Base-by-base conservation (phyloP, 2,888 invertebrate species). In the Globia sparganii region DNA sequence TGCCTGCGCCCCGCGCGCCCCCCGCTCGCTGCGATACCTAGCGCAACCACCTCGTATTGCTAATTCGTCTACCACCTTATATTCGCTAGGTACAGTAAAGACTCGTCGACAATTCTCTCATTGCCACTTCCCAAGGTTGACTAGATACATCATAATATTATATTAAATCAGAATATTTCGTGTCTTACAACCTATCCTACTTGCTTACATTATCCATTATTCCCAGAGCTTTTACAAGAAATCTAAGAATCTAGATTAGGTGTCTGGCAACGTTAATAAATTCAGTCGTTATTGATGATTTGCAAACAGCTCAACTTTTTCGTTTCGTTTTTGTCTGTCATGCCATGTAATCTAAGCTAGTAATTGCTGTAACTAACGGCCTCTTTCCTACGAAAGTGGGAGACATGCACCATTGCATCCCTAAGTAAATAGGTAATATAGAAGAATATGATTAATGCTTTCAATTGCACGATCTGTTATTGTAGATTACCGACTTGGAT, bases 31-130 rank as follows among this genome's bases (percentile, higher is more conserved):
- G 90, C 91, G 91, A 91, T 92, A 92, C 92, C 93, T 93, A 94
- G 92, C 93, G 91, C 95, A 93, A 93, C 94, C 94, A 95, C 93
- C 93, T 92, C 91, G 90, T 90, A 92, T 92, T 92, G 92, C 93
- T 93, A 93, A 93, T 94, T 92, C 93, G 92, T 92, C 93, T 92
- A 92, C 93, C 93, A 93, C 92, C 90, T 90, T 89, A 91, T 88
- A 90, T 90, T 89, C 87, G 88, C 87, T 89, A 88, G 87, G 87
- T 90, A 89, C 86, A 80, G 78, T 86, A 88, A 88, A 91, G 84
- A 90, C 87, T 90, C 87, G 90, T 90, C 91, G 90, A 90, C 91
- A 91, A 91, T 90, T 89, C 90, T 90, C 90, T 91, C 88, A 88
- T 92, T 91, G 91, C 90, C 91, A 89, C 88, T 88, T 91, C 86